A percentile compares a stretch with the other conserved stretches of the same genome.
Evolutionary conservation across 2,113 vertebrate species (phyloP).

Genomic region (Amia ocellicauda): DNA sequence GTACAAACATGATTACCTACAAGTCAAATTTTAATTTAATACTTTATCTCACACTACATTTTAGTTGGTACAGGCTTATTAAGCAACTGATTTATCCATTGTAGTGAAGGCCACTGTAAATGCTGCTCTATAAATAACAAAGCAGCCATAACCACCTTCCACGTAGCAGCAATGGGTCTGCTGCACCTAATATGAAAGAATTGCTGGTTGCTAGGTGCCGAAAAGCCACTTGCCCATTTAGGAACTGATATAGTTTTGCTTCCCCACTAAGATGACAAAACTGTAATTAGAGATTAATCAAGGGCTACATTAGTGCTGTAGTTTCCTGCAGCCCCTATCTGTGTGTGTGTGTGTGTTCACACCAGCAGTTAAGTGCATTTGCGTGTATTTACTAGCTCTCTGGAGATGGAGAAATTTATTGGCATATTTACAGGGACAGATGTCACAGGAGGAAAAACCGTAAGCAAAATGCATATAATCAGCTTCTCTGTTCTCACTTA

Average conservation of each 20-base stretch:
- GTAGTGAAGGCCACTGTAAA: slow-evolving; percentile 72
- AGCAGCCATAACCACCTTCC: slow-evolving; percentile 76
- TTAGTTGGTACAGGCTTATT: slow-evolving; percentile 68
- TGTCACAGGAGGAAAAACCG: slow-evolving; percentile 50
- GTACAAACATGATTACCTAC: slow-evolving; percentile 40
- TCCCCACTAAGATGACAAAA: slow-evolving; percentile 84
- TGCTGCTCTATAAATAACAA: slow-evolving; percentile 76
- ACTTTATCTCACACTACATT: slow-evolving; percentile 57
- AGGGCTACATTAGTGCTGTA: slow-evolving; percentile 73
- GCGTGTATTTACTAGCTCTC: slow-evolving; percentile 67
- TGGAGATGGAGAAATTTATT: slow-evolving; percentile 72
- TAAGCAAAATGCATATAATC: slow-evolving; percentile 54
- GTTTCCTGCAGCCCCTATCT: slow-evolving; percentile 68
- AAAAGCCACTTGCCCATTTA: slow-evolving; percentile 79
- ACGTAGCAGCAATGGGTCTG: slow-evolving; percentile 61
- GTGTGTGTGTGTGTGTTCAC: slow-evolving; percentile 45
- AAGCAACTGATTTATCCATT: slow-evolving; percentile 77
- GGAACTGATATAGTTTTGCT: slow-evolving; percentile 79
- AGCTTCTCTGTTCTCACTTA: slow-evolving; percentile 36
- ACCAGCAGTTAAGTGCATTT: slow-evolving; percentile 76
- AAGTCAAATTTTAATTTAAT: slow-evolving; percentile 61
- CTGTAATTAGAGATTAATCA: slow-evolving; percentile 92
- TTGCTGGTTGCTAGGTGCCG: slow-evolving; percentile 79
- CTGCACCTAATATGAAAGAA: slow-evolving; percentile 67
- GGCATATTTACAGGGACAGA: slow-evolving; percentile 65